Conservation (phyloP, 2,113 vertebrate genomes). For the Murina feae region DNA sequence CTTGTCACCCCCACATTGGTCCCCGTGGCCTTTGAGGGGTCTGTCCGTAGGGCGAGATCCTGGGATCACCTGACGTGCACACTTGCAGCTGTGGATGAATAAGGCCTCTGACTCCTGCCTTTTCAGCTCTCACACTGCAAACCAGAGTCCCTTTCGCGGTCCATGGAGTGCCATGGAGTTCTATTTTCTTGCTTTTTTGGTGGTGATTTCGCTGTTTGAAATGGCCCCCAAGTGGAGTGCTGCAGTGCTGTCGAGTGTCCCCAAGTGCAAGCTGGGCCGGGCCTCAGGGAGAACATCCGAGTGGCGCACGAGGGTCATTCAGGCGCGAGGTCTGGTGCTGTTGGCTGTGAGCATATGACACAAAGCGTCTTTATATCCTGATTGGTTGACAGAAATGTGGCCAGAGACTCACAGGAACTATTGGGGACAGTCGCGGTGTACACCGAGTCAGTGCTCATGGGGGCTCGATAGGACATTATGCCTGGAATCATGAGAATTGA, state of each 20-base stretch:
- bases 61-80: rapidly evolving
- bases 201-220: background rate
- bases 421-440: rapidly evolving
- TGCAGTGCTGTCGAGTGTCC: rapidly evolving
- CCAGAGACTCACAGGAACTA: no score
- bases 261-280: rapidly evolving
- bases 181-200: background rate
- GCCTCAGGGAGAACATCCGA: rapidly evolving
- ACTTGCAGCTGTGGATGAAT: rapidly evolving
- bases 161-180: rapidly evolving
- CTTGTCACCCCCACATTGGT: background rate
- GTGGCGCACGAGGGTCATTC: no score
- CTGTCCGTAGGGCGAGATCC: rapidly evolving
- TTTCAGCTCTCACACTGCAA: background rate
- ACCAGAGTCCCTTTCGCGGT: rapidly evolving
- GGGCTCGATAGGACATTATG: background rate
- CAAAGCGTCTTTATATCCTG: background rate
- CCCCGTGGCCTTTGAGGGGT: rapidly evolving
- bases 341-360: rapidly evolving
- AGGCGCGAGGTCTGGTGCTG: rapidly evolving
- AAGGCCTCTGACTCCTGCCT: rapidly evolving
- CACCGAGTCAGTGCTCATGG: rapidly evolving
- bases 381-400: background rate
- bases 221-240: rapidly evolving
- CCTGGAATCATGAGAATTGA: background rate